A percentile compares a stretch with the other conserved stretches of the same genome.
These are phyloP conservation scores for Geococcyx californianus DNA, from an alignment of 2,113 vertebrate genomes.

Conservation along the genomic window DNA sequence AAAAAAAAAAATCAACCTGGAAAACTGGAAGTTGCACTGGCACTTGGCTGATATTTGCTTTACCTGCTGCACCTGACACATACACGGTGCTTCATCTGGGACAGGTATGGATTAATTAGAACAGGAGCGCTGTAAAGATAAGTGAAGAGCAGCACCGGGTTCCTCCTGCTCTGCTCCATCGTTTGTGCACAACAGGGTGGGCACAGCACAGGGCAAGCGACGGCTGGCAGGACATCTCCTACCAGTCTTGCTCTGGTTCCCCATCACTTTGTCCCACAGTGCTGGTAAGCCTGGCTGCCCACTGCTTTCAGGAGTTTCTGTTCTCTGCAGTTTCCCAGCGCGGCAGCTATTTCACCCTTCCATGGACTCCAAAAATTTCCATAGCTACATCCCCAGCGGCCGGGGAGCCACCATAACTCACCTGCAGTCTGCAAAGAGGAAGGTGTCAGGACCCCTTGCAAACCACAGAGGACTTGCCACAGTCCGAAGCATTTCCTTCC, in stretches of 20 bases:
- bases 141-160: background rate
- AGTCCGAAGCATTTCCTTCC: background rate
- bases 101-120: background rate
- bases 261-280: background rate
- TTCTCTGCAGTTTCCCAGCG: background rate
- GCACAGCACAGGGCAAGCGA: background rate
- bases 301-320: background rate
- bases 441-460: background rate
- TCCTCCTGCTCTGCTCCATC: background rate
- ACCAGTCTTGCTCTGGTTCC: background rate
- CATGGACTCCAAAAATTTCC: background rate
- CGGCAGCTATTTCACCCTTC: background rate
- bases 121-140: rapidly evolving
- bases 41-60: background rate
- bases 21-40: rapidly evolving
- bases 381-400: background rate
- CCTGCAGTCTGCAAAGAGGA: background rate
- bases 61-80: background rate
- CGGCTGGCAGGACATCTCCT: background rate
- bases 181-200: rapidly evolving
- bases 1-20: background rate
- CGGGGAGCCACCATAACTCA: rapidly evolving
- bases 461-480: background rate
- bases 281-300: background rate
- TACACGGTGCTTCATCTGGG: background rate